A percentile compares a stretch with the other conserved stretches of the same genome.
phyloP scores from a whole-genome alignment of 2,113 vertebrate genomes.

The Campylomormyrus tamandua region DNA sequence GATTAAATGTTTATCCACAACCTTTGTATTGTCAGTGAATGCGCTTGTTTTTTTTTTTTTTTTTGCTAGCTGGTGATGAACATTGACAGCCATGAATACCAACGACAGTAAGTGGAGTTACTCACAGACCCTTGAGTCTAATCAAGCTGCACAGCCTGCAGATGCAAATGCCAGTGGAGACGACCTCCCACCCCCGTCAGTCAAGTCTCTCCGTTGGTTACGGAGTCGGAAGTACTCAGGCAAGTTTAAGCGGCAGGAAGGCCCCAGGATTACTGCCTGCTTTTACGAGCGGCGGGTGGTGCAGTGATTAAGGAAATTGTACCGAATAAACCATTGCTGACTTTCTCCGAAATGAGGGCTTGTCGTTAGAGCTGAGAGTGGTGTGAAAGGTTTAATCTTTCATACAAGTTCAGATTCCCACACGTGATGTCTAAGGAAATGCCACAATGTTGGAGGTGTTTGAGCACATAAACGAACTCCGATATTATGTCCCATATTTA shows the following conservation, averaged over 20 bases:
- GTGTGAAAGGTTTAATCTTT: neutral
- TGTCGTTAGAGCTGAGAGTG: neutral
- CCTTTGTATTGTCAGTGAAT: neutral
- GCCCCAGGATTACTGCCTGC: neutral
- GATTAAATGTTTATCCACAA: neutral
- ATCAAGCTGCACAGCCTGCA: neutral
- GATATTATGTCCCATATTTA: neutral
- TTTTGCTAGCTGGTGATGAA: neutral
- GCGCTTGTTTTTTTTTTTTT: neutral
- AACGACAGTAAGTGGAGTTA: neutral
- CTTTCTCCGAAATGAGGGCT: neutral
- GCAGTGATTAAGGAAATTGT: neutral
- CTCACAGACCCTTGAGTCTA: neutral
- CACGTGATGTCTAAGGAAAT: neutral
- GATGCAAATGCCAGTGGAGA: neutral
- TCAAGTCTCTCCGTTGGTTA: neutral
- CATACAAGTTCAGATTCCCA: neutral
- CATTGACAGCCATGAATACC: neutral
- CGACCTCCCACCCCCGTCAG: neutral
- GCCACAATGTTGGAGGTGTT: neutral
- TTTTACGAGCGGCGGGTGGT: neutral
- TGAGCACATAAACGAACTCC: neutral
- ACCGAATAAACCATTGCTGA: neutral
- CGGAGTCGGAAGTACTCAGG: neutral
- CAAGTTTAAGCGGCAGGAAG: neutral